Conservation (phyloP, 2,888 invertebrate genomes). For the Cantharis nigra region DNA sequence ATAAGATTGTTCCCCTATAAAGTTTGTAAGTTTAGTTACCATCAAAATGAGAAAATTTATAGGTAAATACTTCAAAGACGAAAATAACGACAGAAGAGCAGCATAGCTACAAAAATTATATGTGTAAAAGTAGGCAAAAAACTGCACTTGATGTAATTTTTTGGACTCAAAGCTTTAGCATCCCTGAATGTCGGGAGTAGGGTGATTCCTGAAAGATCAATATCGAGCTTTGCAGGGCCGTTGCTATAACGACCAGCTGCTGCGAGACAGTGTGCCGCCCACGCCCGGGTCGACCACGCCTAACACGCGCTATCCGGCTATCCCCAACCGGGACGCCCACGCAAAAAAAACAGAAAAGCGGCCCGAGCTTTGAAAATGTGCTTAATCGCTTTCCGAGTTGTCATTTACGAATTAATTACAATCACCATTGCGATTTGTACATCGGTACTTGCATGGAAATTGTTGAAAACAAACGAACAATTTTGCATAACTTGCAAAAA, state of each 20-base stretch:
- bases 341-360: conserved; percentile 31
- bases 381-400: conserved; percentile 53
- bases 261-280: conserved; percentile 68
- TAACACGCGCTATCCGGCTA: conserved; percentile 38
- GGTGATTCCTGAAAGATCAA: conserved; percentile 53
- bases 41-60: conserved; percentile 15
- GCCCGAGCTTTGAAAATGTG: conserved; percentile 37
- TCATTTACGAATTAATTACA: conserved; percentile 54
- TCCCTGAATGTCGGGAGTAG: conserved; percentile 30
- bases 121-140: conserved; percentile 46
- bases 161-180: conserved; percentile 36
- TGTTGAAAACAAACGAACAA: conserved; percentile 10
- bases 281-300: conserved; percentile 56
- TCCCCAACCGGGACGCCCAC: conserved; percentile 49
- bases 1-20: conserved; percentile 3
- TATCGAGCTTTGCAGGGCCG: conserved; percentile 53
- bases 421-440: conserved; percentile 30
- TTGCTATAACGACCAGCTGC: conserved; percentile 64
- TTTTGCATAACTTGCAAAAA: neutral
- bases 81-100: conserved; percentile 47
- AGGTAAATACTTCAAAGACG: conserved; percentile 42
- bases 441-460: conserved; percentile 18
- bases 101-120: conserved; percentile 44
- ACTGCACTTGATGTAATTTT: conserved; percentile 48
- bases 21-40: neutral